Conservation (phyloP, 2,888 invertebrate species). For the Cryptocephalus primarius region DNA sequence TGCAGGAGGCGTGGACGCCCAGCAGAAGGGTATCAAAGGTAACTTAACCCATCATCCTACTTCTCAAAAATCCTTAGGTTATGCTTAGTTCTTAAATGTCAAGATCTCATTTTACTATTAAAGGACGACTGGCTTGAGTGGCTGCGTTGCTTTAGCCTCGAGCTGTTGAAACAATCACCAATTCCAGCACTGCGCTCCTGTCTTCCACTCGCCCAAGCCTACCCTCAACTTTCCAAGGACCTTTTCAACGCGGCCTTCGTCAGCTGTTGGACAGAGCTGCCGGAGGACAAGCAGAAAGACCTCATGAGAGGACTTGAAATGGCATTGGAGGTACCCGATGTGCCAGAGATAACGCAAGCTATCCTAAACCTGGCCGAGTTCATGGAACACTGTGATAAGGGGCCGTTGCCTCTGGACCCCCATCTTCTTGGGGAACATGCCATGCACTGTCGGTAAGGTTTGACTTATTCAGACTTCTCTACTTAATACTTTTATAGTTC, state of each 20-base stretch:
- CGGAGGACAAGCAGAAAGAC: constrained; percentile 58
- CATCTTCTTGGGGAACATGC: constrained; percentile 85
- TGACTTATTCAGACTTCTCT: too few relatives aligned
- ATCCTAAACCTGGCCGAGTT: constrained; percentile 96
- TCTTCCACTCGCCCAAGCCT: constrained; percentile 83
- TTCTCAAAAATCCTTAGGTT: too few relatives aligned
- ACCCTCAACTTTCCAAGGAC: constrained; percentile 90
- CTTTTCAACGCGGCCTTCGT: constrained; percentile 98
- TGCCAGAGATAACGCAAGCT: constrained; percentile 92
- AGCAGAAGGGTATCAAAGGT: constrained; percentile 79
- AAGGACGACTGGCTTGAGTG: constrained; percentile 96
- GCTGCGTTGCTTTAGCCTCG: constrained; percentile 84
- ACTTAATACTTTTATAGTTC: not conserved
- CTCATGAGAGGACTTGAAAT: constrained; percentile 78
- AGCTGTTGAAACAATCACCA: constrained; percentile 88
- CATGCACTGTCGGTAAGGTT: constrained; percentile 78
- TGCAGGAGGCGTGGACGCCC: constrained; percentile 88
- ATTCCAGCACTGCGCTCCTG: constrained; percentile 90
- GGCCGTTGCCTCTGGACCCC: constrained; percentile 81
- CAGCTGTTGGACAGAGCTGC: constrained; percentile 96
- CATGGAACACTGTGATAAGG: constrained; percentile 98
- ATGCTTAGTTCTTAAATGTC: too few relatives aligned
- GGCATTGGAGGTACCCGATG: constrained; percentile 84
- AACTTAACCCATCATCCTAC: not conserved
- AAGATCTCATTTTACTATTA: too few relatives aligned